Percentiles rank a stretch among this genome's conserved stretches.
These are phyloP conservation scores for Andrena hattorfiana DNA, from an alignment of 2,888 invertebrate genomes.

Conservation along the genomic window DNA sequence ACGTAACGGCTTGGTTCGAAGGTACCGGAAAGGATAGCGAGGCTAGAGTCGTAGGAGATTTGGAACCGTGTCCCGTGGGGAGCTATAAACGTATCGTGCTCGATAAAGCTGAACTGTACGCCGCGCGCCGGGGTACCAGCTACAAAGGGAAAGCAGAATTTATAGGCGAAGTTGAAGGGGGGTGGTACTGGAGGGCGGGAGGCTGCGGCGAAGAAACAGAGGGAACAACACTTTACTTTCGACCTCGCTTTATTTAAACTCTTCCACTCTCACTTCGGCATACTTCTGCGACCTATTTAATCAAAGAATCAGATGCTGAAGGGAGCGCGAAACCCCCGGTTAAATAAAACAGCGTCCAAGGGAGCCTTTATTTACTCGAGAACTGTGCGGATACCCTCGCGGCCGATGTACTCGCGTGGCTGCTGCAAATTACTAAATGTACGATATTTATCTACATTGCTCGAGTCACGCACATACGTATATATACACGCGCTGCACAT, in stretches of 20 bases:
- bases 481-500: slow-evolving; percentile 68
- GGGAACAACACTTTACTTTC: slow-evolving; percentile 38
- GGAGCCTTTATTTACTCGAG: slow-evolving; percentile 41
- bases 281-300: slow-evolving; percentile 59
- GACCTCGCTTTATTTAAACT: slow-evolving; percentile 71
- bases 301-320: slow-evolving; percentile 56
- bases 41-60: not conserved
- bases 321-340: slow-evolving; percentile 35
- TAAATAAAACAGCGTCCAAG: slow-evolving; percentile 53
- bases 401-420: slow-evolving; percentile 44
- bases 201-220: slow-evolving; percentile 10
- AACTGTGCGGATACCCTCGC: slow-evolving; percentile 40
- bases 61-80: not conserved
- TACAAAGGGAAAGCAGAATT: slow-evolving; percentile 15
- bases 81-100: not conserved
- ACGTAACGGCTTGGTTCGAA: slow-evolving; percentile 38
- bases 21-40: slow-evolving; percentile 31
- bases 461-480: slow-evolving; percentile 69
- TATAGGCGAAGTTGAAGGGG: not conserved
- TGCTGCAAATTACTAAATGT: slow-evolving; percentile 64
- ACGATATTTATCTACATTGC: slow-evolving; percentile 74
- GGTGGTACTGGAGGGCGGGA: not conserved
- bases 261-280: slow-evolving; percentile 55
- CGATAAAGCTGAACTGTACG: not conserved
- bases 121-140: not conserved